Evolutionary conservation across 2,888 invertebrate genomes (phyloP), one percentile per base, ranked within the genome.

Genomic region (Chirona hameri): DNA sequence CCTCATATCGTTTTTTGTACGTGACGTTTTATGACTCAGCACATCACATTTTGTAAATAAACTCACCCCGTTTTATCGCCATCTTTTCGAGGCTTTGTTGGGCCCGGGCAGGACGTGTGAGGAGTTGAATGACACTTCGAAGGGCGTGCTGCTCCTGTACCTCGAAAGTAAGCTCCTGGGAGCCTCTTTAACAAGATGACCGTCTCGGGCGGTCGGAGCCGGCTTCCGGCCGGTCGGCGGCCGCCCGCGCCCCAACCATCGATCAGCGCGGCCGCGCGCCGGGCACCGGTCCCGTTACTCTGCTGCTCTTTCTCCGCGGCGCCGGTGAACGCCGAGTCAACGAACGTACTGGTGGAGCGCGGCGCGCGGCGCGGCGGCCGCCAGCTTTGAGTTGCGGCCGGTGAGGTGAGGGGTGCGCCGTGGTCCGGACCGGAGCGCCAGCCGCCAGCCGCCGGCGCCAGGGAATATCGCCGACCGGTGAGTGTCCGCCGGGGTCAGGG

Each of bases 311-410:
- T 10, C 21, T 72, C 72, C 72, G 72, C 31, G 72, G 72, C 72
- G 72, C 72, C 72, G 72, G 72, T 72, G 72, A 72, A 72, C 72
- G 72, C n/a, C 72, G 31, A 72, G 72, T 72, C 72, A 72, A 72
- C 72, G 72, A 29, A 72, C 72, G 39, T 39, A 39, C 39, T 27
- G 65, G 29, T n/a, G 72, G 29, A 27, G 72, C 72, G 72, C 72
- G 72, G 29, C 29, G 18, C 18, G 31, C 72, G 72, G 72, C 31
- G 14, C 29, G 14, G 18, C 31, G 29, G 31, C 72, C 72, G 72
- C 27, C 72, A 72, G 72, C 29, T 72, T 31, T 72, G 72, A 72
- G 72, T 31, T 72, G 31, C 18, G 72, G 31, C 31, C 27, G 72
- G 72, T 72, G 72, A 2, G 72, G 72, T 72, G 72, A 18, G 24